Evolutionary conservation across 2,888 invertebrate species (phyloP).

Genomic region (Crematogaster levior): DNA sequence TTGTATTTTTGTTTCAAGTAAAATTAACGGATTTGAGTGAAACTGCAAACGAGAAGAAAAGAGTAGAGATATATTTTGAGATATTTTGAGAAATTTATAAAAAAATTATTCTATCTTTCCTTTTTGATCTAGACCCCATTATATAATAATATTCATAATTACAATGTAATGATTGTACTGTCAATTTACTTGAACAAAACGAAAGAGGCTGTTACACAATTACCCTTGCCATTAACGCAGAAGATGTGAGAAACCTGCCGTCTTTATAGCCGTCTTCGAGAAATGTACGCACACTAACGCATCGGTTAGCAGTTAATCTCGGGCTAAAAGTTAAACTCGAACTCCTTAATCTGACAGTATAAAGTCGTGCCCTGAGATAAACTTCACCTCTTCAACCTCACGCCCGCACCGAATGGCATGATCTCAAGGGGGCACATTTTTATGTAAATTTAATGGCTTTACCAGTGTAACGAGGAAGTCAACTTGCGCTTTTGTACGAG

Average conservation of each 20-base stretch:
- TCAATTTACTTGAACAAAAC: not conserved
- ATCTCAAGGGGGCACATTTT: conserved; percentile 63
- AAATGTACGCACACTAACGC: conserved; percentile 27
- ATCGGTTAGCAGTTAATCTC: conserved; percentile 46
- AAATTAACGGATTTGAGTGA: not conserved
- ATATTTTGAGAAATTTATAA: not conserved
- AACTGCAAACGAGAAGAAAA: not conserved
- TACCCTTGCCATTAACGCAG: not conserved
- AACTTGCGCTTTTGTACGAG: conserved; percentile 62
- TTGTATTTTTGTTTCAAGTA: not conserved
- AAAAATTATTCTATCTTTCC: not conserved
- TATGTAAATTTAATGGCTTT: conserved; percentile 72
- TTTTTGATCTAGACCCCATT: not conserved
- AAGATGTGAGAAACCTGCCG: not conserved
- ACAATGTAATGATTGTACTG: not conserved
- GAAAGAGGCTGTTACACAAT: not conserved
- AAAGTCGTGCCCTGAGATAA: conserved; percentile 40
- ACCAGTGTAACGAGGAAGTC: conserved; percentile 62
- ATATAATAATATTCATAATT: conserved; percentile 7
- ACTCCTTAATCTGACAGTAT: conserved; percentile 48
- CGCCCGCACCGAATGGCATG: conserved; percentile 38
- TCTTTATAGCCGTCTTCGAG: not conserved
- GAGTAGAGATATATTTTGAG: not conserved
- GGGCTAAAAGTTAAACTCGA: conserved; percentile 35
- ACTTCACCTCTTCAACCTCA: conserved; percentile 41